Percentiles rank a stretch among this genome's conserved stretches.
Conservation (phyloP, 1,140 invertebrate species). For the Bombus polaris region DNA sequence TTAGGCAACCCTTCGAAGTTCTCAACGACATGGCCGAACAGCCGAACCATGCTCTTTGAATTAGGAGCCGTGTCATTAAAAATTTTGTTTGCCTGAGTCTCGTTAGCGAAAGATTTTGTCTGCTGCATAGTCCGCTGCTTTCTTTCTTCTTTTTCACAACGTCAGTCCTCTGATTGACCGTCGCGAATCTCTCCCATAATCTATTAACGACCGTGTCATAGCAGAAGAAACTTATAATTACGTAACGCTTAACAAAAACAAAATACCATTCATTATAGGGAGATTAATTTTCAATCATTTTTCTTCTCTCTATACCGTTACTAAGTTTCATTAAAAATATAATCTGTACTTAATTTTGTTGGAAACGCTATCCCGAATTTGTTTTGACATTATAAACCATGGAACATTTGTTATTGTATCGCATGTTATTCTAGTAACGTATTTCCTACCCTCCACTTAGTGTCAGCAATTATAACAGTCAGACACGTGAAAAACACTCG, state of each 20-base stretch:
- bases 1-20: background rate
- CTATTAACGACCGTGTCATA: background rate
- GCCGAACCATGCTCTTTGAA: slow-evolving; percentile 10
- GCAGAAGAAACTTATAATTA: too few relatives aligned
- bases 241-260: too few relatives aligned
- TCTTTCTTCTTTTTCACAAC: background rate
- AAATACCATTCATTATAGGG: too few relatives aligned
- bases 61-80: slow-evolving; percentile 6
- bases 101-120: slow-evolving; percentile 18
- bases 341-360: too few relatives aligned
- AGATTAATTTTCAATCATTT: too few relatives aligned
- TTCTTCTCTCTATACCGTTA: too few relatives aligned
- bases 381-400: background rate
- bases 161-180: background rate
- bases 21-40: background rate
- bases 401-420: background rate
- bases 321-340: background rate
- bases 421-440: background rate
- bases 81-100: slow-evolving; percentile 27
- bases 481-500: background rate
- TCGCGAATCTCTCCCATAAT: background rate
- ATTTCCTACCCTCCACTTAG: background rate
- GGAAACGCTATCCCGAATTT: background rate
- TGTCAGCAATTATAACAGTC: background rate
- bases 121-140: background rate